Percentiles rank a stretch among this genome's conserved stretches.
These are phyloP conservation scores for Galerucella nymphaeae DNA, from an alignment of 2,888 invertebrate species.

Conservation along the genomic window DNA sequence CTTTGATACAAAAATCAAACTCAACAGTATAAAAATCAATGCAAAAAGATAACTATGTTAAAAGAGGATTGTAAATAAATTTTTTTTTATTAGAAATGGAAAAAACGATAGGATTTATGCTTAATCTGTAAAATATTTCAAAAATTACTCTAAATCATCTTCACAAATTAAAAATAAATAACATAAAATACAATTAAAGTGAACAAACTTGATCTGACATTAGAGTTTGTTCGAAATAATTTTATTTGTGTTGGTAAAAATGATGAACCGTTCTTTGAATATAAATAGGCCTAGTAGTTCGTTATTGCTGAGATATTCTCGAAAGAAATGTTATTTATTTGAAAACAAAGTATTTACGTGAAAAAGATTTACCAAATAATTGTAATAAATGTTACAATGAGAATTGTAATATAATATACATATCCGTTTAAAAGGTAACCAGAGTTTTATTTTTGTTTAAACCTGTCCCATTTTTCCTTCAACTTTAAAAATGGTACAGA, in stretches of 20 bases:
- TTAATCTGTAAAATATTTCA: too few relatives aligned
- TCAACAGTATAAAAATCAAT: too few relatives aligned
- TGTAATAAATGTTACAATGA: slow-evolving; percentile 29
- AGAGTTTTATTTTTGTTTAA: not conserved
- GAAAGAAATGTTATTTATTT: not conserved
- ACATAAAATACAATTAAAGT: too few relatives aligned
- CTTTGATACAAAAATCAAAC: too few relatives aligned
- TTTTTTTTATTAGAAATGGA: too few relatives aligned
- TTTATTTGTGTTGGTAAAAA: not conserved
- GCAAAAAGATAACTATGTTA: too few relatives aligned
- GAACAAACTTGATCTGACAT: not conserved
- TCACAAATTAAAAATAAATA: too few relatives aligned
- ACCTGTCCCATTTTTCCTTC: not conserved
- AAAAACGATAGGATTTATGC: too few relatives aligned
- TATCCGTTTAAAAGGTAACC: slow-evolving; percentile 28
- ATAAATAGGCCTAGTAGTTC: not conserved
- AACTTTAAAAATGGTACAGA: too few relatives aligned
- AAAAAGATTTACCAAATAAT: slow-evolving; percentile 29
- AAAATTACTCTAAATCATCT: too few relatives aligned
- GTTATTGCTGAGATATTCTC: not conserved
- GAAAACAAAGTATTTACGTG: slow-evolving; percentile 12
- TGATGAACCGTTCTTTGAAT: not conserved
- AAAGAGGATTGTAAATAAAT: too few relatives aligned
- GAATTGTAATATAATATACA: slow-evolving; percentile 31
- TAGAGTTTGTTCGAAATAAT: not conserved